These are phyloP conservation scores for Mareca penelope DNA, from an alignment of 2,797 vertebrate species.

Conservation along the genomic window DNA sequence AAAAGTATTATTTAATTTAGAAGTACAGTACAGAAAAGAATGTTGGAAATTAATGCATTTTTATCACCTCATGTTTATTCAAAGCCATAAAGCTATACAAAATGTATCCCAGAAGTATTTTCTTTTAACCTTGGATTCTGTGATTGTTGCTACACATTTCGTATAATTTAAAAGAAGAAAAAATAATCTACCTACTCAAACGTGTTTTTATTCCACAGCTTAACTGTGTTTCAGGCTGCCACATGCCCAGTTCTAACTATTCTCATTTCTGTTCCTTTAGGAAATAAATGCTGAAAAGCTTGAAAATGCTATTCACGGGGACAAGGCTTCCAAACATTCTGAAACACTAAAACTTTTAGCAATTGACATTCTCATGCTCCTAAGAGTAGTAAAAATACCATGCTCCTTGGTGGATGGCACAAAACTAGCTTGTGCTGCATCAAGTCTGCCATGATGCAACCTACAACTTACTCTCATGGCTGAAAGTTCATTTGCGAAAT, in stretches of 20 bases:
- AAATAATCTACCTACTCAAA: neutral
- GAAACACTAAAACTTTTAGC: conserved; percentile 2
- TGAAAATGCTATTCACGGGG: neutral
- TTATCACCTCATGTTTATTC: neutral
- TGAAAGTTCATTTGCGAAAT: neutral
- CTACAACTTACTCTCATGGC: neutral
- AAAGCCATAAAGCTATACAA: neutral
- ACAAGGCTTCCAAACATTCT: neutral
- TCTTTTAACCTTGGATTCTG: neutral
- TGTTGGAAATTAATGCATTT: neutral
- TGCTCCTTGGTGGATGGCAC: neutral
- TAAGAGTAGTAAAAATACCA: neutral
- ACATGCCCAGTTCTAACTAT: neutral
- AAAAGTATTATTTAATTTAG: neutral
- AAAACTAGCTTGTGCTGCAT: neutral
- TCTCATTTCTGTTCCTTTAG: neutral
- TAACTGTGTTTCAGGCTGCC: neutral
- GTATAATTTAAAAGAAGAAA: neutral
- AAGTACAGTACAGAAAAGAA: neutral
- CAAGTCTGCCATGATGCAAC: neutral
- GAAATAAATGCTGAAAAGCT: neutral
- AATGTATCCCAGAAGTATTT: neutral
- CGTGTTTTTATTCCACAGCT: neutral
- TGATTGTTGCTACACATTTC: neutral
- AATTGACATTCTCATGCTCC: neutral